Base-by-base conservation (phyloP, 2,797 vertebrate genomes). In the Australoheros facetus region DNA sequence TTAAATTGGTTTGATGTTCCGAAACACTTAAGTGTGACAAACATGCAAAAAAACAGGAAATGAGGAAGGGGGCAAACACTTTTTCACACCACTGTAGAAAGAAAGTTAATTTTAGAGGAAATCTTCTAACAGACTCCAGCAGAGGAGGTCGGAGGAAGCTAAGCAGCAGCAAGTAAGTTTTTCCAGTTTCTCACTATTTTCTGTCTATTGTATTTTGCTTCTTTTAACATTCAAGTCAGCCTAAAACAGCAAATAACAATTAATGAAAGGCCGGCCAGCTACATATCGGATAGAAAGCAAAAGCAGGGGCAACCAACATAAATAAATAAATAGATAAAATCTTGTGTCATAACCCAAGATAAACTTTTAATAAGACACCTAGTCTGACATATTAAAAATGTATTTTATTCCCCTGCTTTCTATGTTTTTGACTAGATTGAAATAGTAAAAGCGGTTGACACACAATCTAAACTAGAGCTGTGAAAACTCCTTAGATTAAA, bases 401-500 rank as follows among this genome's bases (percentile, higher is more conserved):
- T 9, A 12, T 45, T 51, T 37, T 3, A 19, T 23, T 39, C 37
- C 17, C 3, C 42, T 16, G 13, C 34, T 37, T 23, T 57, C 7
- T 37, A 12, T 5, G 10, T 3, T 48, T 70, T 34, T 21, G 5
- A 54, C 26, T 56, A 12, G 4, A 19, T 28, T 42, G 10, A 72
- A 72, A 10, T 14, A 72, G 34, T 19, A 56, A 56, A 28, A 13
- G 21, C 23, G 1, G 70, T 12, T 19, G 37, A 39, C 45, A 48
- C 16, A 66, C 23, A 19, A 48, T 28, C 19, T 19, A 30, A 28
- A 66, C 9, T 48, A 30, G 45, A 11, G 2, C 58, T 45, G 30
- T 54, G 64, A 37, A 55, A 42, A 58, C 9, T 56, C 66, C 32
- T 34, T n/a, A 12, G 73, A 71, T 79, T 56, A 78, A 82, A 77